Base-by-base conservation (phyloP, 2,888 invertebrate genomes). In the Oscheius sp. region DNA sequence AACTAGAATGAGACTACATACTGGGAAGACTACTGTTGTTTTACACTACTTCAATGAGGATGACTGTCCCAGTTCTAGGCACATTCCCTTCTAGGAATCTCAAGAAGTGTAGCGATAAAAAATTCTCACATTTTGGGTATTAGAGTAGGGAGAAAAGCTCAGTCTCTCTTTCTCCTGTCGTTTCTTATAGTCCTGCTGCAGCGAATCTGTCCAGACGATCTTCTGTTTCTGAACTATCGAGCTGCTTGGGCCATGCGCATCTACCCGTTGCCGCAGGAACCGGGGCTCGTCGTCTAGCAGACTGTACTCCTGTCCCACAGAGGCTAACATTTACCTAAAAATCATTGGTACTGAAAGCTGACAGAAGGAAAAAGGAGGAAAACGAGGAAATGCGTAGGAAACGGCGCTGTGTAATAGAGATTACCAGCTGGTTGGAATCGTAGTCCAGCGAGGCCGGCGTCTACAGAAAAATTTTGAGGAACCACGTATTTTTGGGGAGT, bases 231-330 rank as follows among this genome's bases (percentile, higher is more conserved):
- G 63, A 3, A 63, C 63, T 63, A 63, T 63, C 10, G 47, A 63
- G 48, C 63, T 63, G 32, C 63, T 63, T 2, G 62, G 42, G 10
- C 33, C 33, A 10, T n/a, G 37, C 10, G n/a, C 4, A 33, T 60
- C 60, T 60, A 60, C 37, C 32, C 60, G 60, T 35, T 33, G 60
- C 10, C 60, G n/a, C 21, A 48, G 48, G 48, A 48, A 63, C 5
- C 63, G 63, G n/a, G 68, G 53, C n/a, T 68, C 68, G n/a, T 68
- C 68, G 9, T 68, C 68, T 68, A 68, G n/a, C 3, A 68, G 21
- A 53, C 55, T 53, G 53, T 68, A 68, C 11, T 53, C 68, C 35
- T 55, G 55, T 13, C 68, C 68, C 33, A 33, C 37, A 1, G 68
- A 68, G 55, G 68, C 29, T 10, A 68, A 13, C 68, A 68, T 68